phyloP scores from a whole-genome alignment of 2,888 invertebrate species.

The Eupithecia inturbata region DNA sequence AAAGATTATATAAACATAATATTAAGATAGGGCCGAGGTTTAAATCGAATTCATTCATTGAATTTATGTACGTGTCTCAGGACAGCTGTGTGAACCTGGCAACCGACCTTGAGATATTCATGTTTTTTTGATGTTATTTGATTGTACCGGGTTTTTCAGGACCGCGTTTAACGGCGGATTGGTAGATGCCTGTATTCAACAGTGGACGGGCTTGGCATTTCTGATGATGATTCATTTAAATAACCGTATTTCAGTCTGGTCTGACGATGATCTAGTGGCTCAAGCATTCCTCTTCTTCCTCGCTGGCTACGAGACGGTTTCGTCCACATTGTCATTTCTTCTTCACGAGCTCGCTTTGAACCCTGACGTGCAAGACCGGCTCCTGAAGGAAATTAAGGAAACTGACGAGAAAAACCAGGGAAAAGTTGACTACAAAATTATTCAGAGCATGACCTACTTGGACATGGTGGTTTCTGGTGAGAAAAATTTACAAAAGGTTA shows the following conservation, averaged over 20 bases:
- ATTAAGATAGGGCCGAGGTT: too few relatives aligned
- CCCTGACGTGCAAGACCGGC: conserved; percentile 81
- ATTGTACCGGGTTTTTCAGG: too few relatives aligned
- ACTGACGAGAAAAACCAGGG: conserved; percentile 64
- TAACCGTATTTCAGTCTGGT: conserved; percentile 56
- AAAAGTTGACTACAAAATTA: conserved; percentile 69
- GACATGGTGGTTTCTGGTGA: conserved; percentile 85
- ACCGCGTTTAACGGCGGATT: too few relatives aligned
- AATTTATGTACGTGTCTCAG: too few relatives aligned
- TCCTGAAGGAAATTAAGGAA: conserved; percentile 81
- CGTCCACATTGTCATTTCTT: conserved; percentile 73
- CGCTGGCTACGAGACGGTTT: conserved; percentile 81
- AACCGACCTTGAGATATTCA: too few relatives aligned
- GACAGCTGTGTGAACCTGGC: too few relatives aligned
- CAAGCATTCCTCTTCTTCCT: conserved; percentile 81
- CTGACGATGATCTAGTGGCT: conserved; percentile 68
- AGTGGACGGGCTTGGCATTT: background rate
- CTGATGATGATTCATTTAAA: background rate
- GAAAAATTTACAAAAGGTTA: background rate
- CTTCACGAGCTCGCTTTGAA: conserved; percentile 83
- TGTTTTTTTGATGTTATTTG: too few relatives aligned
- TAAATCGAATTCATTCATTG: too few relatives aligned
- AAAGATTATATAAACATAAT: too few relatives aligned
- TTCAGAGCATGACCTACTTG: conserved; percentile 83
- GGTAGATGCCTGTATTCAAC: too few relatives aligned